Conservation (phyloP, 2,888 invertebrate genomes). For the Catonia carolina region DNA sequence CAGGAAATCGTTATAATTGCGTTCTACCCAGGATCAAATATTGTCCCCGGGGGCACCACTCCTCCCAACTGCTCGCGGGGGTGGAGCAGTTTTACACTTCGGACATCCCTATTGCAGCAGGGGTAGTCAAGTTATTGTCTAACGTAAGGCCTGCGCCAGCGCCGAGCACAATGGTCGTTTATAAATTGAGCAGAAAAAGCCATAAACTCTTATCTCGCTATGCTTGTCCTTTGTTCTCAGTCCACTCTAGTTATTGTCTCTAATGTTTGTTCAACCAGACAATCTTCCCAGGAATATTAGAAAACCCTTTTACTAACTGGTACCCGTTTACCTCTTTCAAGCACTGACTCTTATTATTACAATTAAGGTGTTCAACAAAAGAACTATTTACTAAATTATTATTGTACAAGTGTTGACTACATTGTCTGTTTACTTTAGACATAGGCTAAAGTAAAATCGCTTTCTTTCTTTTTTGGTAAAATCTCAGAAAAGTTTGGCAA, state of each 20-base stretch:
- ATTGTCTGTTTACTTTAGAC: too few species aligned
- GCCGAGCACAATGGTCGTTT: slow-evolving; percentile 5
- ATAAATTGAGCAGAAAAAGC: slow-evolving; percentile 13
- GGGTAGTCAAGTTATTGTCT: background rate
- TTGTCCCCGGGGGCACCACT: slow-evolving; percentile 16
- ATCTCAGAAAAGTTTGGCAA: too few species aligned
- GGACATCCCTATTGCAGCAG: background rate
- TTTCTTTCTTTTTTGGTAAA: too few species aligned
- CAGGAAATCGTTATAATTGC: slow-evolving; percentile 11
- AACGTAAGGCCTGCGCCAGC: background rate
- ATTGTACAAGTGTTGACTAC: too few species aligned
- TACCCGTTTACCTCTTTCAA: too few species aligned
- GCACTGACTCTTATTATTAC: too few species aligned
- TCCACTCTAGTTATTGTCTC: slow-evolving; percentile 8
- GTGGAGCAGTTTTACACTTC: slow-evolving; percentile 7
- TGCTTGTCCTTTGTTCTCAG: background rate
- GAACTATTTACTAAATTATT: too few species aligned
- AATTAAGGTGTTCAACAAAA: too few species aligned
- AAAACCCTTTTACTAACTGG: too few species aligned
- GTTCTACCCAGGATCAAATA: slow-evolving; percentile 9
- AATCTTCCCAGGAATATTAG: slow-evolving; percentile 5
- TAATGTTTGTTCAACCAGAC: slow-evolving; percentile 9
- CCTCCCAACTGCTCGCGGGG: background rate
- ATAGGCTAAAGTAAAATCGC: too few species aligned
- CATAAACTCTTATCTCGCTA: slow-evolving; percentile 8